Evolutionary conservation across 2,888 invertebrate genomes (phyloP).

Genomic region (Schrankia costaestrigalis): DNA sequence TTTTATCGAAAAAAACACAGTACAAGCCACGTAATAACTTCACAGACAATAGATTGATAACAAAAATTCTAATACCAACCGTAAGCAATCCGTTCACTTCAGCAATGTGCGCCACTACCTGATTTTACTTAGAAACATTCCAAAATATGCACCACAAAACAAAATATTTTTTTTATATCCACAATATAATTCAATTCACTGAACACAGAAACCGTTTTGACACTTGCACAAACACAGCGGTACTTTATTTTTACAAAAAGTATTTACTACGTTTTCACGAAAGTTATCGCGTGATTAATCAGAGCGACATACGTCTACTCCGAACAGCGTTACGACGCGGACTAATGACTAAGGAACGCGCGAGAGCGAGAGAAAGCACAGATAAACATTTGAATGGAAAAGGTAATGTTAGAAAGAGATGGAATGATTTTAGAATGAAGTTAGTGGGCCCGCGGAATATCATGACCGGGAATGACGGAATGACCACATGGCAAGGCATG

Average conservation of each 20-base stretch:
- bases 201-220: conserved; percentile 41
- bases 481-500: conserved; percentile 78
- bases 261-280: conserved; percentile 63
- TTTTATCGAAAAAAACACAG: conserved; percentile 28
- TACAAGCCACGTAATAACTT: conserved; percentile 38
- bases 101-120: conserved; percentile 40
- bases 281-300: conserved; percentile 56
- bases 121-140: conserved; percentile 67
- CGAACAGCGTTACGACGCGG: conserved; percentile 36
- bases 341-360: conserved; percentile 63
- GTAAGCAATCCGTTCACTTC: conserved; percentile 56
- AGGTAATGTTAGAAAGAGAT: conserved; percentile 45
- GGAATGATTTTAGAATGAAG: conserved; percentile 44
- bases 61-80: conserved; percentile 51
- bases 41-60: conserved; percentile 50
- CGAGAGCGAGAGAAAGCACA: conserved; percentile 58
- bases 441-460: conserved; percentile 48
- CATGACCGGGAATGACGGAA: conserved; percentile 50
- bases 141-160: conserved; percentile 51
- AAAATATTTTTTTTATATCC: conserved; percentile 37
- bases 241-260: conserved; percentile 59
- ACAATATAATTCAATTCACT: conserved; percentile 38
- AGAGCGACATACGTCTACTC: conserved; percentile 35
- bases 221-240: conserved; percentile 44
- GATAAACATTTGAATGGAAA: conserved; percentile 43